Evolutionary conservation across 2,113 vertebrate genomes (phyloP), one percentile per base, ranked within the genome.

Genomic region (Aptenodytes forsteri): DNA sequence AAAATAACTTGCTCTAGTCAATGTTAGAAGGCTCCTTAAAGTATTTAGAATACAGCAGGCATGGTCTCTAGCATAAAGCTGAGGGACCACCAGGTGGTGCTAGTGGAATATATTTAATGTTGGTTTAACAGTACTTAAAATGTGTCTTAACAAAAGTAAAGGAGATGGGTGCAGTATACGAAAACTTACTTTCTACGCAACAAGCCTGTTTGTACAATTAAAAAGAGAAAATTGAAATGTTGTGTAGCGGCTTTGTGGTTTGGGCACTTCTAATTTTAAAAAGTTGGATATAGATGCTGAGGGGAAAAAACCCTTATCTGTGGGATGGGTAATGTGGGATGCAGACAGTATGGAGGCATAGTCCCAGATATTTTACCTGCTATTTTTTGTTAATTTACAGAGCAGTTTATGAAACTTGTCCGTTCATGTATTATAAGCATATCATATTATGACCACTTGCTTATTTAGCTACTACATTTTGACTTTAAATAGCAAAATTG

Each of bases 31-130:
- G 8, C 13, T 56, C 9, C 25, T 49, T 29, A 2, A 44, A 70
- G 13, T 40, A 8, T n/a, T 70, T 77, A 5, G 34, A 10, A 3
- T 52, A 5, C 10, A 34, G 27, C 10, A 13, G 8, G 2, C 8
- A 3, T 14, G 44, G 10, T 85, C n/a, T 85, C 7, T 22, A 15
- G 71, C 83, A 92, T 27, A 30, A 75, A 93, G 58, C 72, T 67
- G 40, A 47, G 61, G 16, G 55, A 42, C 98, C 98, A 98, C 93
- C 97, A 98, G 98, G 94, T 98, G 98, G 98, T 96, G 98, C 97
- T 95, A 59, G 94, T 95, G 96, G 93, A 96, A 96, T 93, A 64
- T 13, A 58, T 69, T 94, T 97, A 32, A 40, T 56, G 15, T 38
- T 44, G 25, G 2, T 19, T 72, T 67, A 16, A 13, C 16, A 2